phyloP scores from a whole-genome alignment of 2,113 vertebrate species.

The Noturus placidus region DNA sequence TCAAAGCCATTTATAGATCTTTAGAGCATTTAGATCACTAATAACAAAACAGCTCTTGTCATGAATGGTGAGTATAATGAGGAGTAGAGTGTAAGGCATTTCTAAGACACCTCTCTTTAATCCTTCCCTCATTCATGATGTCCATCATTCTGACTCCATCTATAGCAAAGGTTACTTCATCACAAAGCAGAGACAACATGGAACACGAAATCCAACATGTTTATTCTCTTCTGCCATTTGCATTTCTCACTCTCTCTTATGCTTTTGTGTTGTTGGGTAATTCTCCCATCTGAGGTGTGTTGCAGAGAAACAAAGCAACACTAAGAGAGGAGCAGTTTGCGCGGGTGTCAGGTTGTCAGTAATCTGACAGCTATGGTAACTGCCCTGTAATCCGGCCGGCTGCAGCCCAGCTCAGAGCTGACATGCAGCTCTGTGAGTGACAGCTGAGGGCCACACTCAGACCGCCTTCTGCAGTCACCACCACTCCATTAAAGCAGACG shows the following conservation, averaged over 20 bases:
- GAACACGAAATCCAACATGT: conserved; percentile 72
- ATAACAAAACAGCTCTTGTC: conserved; percentile 73
- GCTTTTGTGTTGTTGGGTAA: conserved; percentile 70
- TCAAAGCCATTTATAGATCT: conserved; percentile 59
- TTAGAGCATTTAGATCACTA: conserved; percentile 64
- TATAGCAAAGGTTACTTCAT: conserved; percentile 70
- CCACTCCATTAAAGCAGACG: conserved; percentile 99
- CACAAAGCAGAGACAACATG: conserved; percentile 72
- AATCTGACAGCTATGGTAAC: conserved; percentile 99
- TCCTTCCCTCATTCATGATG: conserved; percentile 42
- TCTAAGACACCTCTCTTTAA: conserved; percentile 43
- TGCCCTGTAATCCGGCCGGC: conserved; percentile 99
- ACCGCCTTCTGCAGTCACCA: conserved; percentile 98
- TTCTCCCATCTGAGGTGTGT: conserved; percentile 78
- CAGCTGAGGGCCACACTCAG: conserved; percentile 98
- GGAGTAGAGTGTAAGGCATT: conserved; percentile 68
- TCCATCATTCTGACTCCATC: conserved; percentile 63
- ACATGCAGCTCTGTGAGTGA: conserved; percentile 97
- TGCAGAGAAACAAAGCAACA: conserved; percentile 90
- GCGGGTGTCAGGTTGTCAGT: conserved; percentile 99
- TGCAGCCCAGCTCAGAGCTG: conserved; percentile 96
- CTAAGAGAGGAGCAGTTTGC: conserved; percentile 92
- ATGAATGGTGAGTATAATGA: conserved; percentile 74
- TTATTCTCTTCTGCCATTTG: conserved; percentile 52
- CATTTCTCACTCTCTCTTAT: not conserved